Evolutionary conservation across 2,888 invertebrate genomes (phyloP).

Genomic region (Stenolophus ochropezus): DNA sequence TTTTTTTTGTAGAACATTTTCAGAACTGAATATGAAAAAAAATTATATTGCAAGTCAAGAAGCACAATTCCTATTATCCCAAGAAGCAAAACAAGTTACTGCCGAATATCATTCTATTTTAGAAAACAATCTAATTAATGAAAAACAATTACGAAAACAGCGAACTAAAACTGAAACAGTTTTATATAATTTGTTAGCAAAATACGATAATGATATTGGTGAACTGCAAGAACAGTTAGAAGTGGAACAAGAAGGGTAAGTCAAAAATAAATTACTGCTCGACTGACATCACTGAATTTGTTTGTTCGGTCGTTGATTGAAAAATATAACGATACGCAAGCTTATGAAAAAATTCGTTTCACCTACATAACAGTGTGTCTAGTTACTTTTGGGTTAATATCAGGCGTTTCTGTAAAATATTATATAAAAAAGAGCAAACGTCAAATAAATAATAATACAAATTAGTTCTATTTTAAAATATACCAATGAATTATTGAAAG

Average conservation of each 20-base stretch:
- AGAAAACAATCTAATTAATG: constrained; percentile 73
- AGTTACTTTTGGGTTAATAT: too few species aligned
- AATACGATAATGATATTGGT: constrained; percentile 78
- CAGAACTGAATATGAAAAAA: constrained; percentile 76
- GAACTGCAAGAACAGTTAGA: constrained; percentile 77
- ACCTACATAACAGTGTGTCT: too few species aligned
- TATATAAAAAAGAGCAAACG: too few species aligned
- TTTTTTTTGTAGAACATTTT: constrained; percentile 71
- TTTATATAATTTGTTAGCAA: constrained; percentile 76
- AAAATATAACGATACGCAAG: too few species aligned
- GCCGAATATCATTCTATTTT: constrained; percentile 73
- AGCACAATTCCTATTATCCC: constrained; percentile 74
- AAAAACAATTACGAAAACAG: constrained; percentile 75
- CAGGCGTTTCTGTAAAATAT: too few species aligned
- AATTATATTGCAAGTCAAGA: constrained; percentile 73
- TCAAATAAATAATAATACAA: too few species aligned
- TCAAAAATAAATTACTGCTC: constrained; percentile 29
- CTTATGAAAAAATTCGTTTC: too few species aligned
- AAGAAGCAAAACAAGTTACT: constrained; percentile 73
- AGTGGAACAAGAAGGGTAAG: constrained; percentile 70
- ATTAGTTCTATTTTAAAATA: too few species aligned
- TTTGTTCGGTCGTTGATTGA: too few species aligned
- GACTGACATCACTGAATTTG: too few species aligned
- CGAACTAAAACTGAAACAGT: constrained; percentile 78
- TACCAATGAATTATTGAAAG: too few species aligned